Conservation (phyloP, 2,113 vertebrate species). For the Chaenogobius annularis region DNA sequence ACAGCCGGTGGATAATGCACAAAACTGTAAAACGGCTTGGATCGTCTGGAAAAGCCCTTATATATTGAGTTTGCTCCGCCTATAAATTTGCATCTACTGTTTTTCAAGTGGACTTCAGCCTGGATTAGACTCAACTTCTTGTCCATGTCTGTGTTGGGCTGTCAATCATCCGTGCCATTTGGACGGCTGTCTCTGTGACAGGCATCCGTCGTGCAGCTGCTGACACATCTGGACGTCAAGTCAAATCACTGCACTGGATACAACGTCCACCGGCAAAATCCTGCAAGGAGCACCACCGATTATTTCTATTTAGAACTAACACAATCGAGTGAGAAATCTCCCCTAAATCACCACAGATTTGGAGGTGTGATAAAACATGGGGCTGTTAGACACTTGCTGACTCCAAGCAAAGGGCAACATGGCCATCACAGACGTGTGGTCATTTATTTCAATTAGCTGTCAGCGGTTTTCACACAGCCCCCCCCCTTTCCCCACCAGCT, state of each 20-base stretch:
- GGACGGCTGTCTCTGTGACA: conserved; percentile 9
- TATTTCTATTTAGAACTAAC: not conserved
- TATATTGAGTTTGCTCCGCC: too few species aligned
- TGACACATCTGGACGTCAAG: conserved; percentile 18
- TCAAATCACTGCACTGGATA: conserved; percentile 3
- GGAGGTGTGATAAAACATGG: conserved; percentile 19
- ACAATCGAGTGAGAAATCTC: not conserved
- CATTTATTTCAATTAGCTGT: conserved; percentile 47
- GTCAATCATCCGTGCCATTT: not conserved
- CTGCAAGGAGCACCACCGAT: not conserved
- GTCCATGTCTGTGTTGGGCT: not conserved
- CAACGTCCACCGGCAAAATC: not conserved
- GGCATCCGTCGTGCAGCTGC: conserved; percentile 20
- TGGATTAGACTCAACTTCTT: not conserved
- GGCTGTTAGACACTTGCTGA: conserved; percentile 3
- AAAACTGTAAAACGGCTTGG: too few species aligned
- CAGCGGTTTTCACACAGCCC: conserved; percentile 7
- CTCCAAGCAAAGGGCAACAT: not conserved
- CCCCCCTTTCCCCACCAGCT: not conserved
- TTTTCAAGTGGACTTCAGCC: too few species aligned
- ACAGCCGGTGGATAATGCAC: too few species aligned
- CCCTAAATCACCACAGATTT: conserved; percentile 16
- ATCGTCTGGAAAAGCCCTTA: too few species aligned
- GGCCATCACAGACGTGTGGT: conserved; percentile 7
- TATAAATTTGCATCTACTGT: too few species aligned